Conservation (phyloP, 1,140 invertebrate genomes). For the Drosophila arawakana region DNA sequence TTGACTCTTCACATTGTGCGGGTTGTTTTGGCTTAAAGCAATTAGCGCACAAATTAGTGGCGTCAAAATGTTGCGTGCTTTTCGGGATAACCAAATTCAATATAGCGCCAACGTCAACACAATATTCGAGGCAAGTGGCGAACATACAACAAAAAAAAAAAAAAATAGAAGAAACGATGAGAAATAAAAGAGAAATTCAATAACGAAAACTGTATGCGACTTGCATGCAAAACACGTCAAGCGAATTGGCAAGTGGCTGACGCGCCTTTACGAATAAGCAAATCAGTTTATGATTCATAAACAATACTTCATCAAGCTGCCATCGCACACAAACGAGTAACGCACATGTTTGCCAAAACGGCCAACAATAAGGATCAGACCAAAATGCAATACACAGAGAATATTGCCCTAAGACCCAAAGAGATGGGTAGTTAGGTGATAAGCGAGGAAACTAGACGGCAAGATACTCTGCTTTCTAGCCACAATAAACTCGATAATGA, state of each 20-base stretch:
- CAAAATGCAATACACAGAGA: constrained; percentile 47
- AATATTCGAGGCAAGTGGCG: not conserved
- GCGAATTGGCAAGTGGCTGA: constrained; percentile 40
- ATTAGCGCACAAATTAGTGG: constrained; percentile 67
- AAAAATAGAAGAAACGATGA: not conserved
- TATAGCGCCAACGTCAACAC: constrained; percentile 34
- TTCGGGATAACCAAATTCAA: constrained; percentile 52
- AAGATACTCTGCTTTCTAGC: not conserved
- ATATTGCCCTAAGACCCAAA: constrained; percentile 37
- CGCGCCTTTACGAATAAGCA: constrained; percentile 67
- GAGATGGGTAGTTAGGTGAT: not conserved
- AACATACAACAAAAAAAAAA: constrained; percentile 11
- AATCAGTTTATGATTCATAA: constrained; percentile 79
- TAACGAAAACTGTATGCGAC: constrained; percentile 24
- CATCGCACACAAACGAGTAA: constrained; percentile 39
- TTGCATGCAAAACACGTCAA: constrained; percentile 67
- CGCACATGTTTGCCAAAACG: constrained; percentile 57
- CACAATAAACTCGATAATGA: too few species aligned
- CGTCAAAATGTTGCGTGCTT: constrained; percentile 52
- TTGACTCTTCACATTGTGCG: constrained; percentile 31
- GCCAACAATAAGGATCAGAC: constrained; percentile 61
- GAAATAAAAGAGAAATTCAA: constrained; percentile 32
- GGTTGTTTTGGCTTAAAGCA: constrained; percentile 56
- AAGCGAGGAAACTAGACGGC: not conserved
- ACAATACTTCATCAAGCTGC: constrained; percentile 78